Evolutionary conservation across 2,888 invertebrate genomes (phyloP).

Genomic region (Nymphalis polychloros): DNA sequence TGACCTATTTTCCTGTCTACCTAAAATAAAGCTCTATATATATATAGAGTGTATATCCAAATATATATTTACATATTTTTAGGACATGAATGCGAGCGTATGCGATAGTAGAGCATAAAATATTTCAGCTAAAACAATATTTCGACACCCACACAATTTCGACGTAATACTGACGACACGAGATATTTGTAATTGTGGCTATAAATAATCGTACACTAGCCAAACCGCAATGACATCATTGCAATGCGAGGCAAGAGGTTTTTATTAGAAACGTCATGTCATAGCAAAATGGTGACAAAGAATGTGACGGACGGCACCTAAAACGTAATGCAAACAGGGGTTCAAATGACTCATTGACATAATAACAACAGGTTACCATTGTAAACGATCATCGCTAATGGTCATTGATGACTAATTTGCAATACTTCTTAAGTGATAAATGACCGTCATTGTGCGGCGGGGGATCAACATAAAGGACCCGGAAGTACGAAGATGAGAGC

Average conservation of each 20-base stretch:
- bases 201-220: constrained; percentile 36
- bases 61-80: no score
- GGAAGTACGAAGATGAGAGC: constrained; percentile 26
- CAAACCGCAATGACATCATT: constrained; percentile 64
- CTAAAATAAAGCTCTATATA: no score
- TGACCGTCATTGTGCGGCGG: constrained; percentile 26
- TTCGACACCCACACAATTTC: constrained; percentile 18
- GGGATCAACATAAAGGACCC: constrained; percentile 13
- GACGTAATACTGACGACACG: constrained; percentile 33
- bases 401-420: constrained; percentile 41
- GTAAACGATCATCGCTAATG: constrained; percentile 34
- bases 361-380: constrained; percentile 37
- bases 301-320: constrained; percentile 37
- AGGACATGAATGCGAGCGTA: background rate
- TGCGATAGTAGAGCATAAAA: constrained; percentile 2
- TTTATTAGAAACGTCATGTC: constrained; percentile 56
- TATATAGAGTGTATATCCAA: no score
- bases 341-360: constrained; percentile 42
- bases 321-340: background rate
- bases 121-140: constrained; percentile 30
- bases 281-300: constrained; percentile 61
- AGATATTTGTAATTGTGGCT: constrained; percentile 24
- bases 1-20: no score
- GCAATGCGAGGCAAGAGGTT: constrained; percentile 40
- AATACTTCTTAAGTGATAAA: constrained; percentile 34